These are phyloP conservation scores for Pelagia noctiluca DNA, from an alignment of 30 jellyfish, hydroid and myxozoan genomes.

Conservation along the genomic window DNA sequence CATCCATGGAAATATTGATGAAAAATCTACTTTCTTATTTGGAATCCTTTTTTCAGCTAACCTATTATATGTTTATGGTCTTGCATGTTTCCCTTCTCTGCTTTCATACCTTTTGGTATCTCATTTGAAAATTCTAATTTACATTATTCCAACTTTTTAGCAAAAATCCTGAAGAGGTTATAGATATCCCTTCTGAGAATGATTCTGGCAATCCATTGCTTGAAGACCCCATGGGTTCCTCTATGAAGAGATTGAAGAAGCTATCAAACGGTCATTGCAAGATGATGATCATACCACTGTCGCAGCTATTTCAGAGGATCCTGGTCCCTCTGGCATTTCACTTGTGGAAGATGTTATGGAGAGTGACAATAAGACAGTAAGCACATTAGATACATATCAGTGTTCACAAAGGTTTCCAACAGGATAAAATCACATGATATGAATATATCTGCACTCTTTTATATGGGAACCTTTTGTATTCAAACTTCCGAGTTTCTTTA, in stretches of 20 bases:
- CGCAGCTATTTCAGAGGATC: slow-evolving; percentile 17
- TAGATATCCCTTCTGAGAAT: slow-evolving; percentile 24
- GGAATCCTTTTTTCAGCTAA: slow-evolving; percentile 17
- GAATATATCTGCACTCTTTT: slow-evolving; percentile 22
- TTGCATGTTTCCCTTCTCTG: slow-evolving; percentile 26
- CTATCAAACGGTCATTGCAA: slow-evolving; percentile 30
- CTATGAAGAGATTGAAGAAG: slow-evolving; percentile 23
- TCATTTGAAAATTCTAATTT: slow-evolving; percentile 2
- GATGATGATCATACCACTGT: slow-evolving; percentile 20
- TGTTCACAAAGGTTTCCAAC: slow-evolving; percentile 34
- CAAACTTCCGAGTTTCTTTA: slow-evolving; percentile 4
- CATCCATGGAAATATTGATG: slow-evolving; percentile 24
- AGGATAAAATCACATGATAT: slow-evolving; percentile 27
- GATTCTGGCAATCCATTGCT: slow-evolving; percentile 34
- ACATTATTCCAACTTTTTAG: slow-evolving; percentile 11
- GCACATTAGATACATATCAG: slow-evolving; percentile 22
- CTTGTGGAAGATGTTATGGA: slow-evolving; percentile 24
- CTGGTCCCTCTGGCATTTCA: slow-evolving; percentile 35
- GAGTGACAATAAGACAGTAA: slow-evolving; percentile 26
- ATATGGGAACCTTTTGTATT: slow-evolving; percentile 2
- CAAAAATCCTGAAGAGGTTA: slow-evolving; percentile 29
- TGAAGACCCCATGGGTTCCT: slow-evolving; percentile 33
- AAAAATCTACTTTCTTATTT: slow-evolving; percentile 11
- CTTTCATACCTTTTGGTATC: slow-evolving; percentile 27
- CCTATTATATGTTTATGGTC: slow-evolving; percentile 5